Evolutionary conservation across 2,888 invertebrate genomes (phyloP).

Genomic region (Stenodema calcarata): DNA sequence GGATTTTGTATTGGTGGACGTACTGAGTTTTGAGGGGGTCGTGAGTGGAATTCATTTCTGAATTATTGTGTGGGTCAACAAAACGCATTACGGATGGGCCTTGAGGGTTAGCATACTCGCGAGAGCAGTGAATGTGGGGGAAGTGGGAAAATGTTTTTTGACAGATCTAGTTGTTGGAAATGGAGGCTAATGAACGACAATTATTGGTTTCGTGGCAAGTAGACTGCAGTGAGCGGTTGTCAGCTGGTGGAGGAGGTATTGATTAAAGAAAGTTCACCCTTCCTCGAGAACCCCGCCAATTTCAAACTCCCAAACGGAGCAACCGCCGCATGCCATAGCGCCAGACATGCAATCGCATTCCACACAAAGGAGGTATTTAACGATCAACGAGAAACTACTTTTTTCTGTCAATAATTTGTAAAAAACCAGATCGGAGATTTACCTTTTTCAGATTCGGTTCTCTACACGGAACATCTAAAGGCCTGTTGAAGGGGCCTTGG

Average conservation of each 20-base stretch:
- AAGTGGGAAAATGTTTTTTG: too few species aligned
- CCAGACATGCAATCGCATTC: slow-evolving; percentile 32
- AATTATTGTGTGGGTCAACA: too few species aligned
- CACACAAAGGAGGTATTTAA: background rate
- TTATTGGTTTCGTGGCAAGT: background rate
- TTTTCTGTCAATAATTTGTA: background rate
- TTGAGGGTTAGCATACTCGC: background rate
- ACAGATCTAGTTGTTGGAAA: background rate
- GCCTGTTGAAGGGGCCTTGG: background rate
- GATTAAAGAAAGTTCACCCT: slow-evolving; percentile 37
- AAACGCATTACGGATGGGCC: background rate
- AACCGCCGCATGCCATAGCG: slow-evolving; percentile 28
- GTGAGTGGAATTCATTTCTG: background rate
- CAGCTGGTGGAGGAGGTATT: slow-evolving; percentile 43
- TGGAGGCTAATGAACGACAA: background rate
- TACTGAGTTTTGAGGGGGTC: background rate
- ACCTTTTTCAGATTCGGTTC: background rate
- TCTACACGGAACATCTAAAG: slow-evolving; percentile 4
- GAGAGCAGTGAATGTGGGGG: too few species aligned
- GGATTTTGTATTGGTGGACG: too few species aligned
- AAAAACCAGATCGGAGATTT: background rate
- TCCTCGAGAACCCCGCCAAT: slow-evolving; percentile 25
- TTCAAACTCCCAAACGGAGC: slow-evolving; percentile 47
- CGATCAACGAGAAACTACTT: background rate
- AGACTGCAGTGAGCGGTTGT: slow-evolving; percentile 38